Evolutionary conservation across 1,140 invertebrate species (phyloP), one percentile per base, ranked within the genome.

Genomic region (Diabrotica virgifera): DNA sequence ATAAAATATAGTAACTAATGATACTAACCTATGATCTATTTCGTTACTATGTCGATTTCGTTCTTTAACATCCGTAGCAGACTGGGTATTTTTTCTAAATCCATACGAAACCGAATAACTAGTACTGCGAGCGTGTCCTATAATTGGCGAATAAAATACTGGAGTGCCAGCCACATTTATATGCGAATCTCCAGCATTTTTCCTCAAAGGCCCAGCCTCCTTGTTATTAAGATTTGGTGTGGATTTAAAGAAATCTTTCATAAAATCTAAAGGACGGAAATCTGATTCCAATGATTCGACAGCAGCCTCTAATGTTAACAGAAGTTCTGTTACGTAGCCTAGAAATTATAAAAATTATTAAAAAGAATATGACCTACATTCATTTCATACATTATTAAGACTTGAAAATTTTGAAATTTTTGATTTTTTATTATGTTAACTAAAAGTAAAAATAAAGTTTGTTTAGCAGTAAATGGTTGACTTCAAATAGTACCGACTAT

Each of bases 281-380:
- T 93, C 90, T 0, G 90, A 92, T 73, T 93, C 91, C 4, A 94
- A 77, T 5, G 94, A 94, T 76, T 98, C 95, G 0, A 98, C 95
- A 6, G 95, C 93, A 0, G 95, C 90, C 81, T 99, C 95, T 0
- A 99, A 80, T 0, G 97, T 99, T 5, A 99, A 82, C 63, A 99
- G 87, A 5, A 99, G 81, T 78, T 99, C 97, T 0, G 96, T 99
- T 0, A 99, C 97, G 79, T 99, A 99, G 53, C 93, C 91, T 85
- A 14, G 36, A 51, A 63, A 54, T 36, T 24, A 54, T n/a, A n/a
- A n/a, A n/a, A n/a, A n/a, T n/a, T n/a, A n/a, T n/a, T n/a, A n/a
- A n/a, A n/a, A n/a, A n/a, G n/a, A n/a, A n/a, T n/a, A n/a, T n/a
- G n/a, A n/a, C n/a, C n/a, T n/a, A n/a, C n/a, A n/a, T n/a, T n/a